Conservation (phyloP, 2,888 invertebrate genomes). For the Phragmatobia fuliginosa region DNA sequence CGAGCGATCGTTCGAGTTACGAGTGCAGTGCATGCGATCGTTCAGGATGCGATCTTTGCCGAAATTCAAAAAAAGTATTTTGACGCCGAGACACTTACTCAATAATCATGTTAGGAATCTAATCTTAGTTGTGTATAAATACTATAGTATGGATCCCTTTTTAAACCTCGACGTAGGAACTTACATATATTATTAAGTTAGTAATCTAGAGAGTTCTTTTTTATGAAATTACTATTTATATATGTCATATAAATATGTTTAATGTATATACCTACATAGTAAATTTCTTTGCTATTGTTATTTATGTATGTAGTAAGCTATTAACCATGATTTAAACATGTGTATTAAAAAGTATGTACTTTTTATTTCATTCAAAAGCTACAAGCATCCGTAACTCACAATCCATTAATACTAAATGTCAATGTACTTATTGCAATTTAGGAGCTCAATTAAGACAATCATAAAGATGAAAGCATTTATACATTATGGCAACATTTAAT, state of each 20-base stretch:
- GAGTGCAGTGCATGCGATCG: neutral
- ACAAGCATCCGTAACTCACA: neutral
- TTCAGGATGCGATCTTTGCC: neutral
- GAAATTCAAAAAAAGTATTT: neutral
- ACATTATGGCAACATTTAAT: slow-evolving; percentile 6
- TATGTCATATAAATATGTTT: neutral
- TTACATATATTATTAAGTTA: too few species aligned
- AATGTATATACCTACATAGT: neutral
- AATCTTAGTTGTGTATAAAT: neutral
- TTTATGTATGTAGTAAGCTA: neutral
- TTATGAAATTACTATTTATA: too few species aligned
- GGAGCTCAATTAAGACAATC: slow-evolving; percentile 1
- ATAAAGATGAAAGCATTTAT: slow-evolving; percentile 11
- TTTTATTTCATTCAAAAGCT: neutral
- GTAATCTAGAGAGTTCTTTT: too few species aligned
- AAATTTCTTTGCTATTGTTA: neutral
- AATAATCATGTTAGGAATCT: neutral
- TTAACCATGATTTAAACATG: neutral
- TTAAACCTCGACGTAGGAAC: neutral
- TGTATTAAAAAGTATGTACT: neutral
- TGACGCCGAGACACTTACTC: neutral
- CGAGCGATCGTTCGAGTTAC: slow-evolving; percentile 7
- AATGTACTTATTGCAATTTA: neutral
- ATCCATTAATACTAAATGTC: neutral
- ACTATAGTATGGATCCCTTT: neutral